These are phyloP conservation scores for Venusia cambrica DNA, from an alignment of 2,888 invertebrate genomes.

Conservation along the genomic window DNA sequence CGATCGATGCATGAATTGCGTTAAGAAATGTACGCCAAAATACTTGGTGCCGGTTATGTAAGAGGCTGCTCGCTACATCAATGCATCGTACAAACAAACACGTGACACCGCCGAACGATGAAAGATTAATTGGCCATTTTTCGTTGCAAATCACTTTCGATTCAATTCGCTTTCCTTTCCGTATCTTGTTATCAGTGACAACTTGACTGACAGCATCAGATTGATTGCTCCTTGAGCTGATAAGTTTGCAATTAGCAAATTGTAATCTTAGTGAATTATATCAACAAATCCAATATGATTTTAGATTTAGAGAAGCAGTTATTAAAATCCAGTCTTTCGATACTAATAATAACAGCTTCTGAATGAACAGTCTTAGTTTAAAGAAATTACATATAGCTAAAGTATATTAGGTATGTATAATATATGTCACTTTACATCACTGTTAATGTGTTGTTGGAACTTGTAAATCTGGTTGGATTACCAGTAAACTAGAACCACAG, in stretches of 20 bases:
- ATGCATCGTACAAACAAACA: constrained; percentile 19
- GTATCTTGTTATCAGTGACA: constrained; percentile 36
- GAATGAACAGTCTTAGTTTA: too few relatives aligned
- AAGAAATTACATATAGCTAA: too few relatives aligned
- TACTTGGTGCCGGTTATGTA: constrained; percentile 22
- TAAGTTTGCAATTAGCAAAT: constrained; percentile 22
- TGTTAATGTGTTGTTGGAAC: constrained; percentile 11
- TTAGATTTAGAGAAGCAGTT: not conserved
- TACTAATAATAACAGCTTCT: too few relatives aligned
- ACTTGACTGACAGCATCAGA: constrained; percentile 33
- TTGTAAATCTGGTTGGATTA: constrained; percentile 18
- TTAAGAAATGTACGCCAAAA: constrained; percentile 23
- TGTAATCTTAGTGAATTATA: constrained; percentile 8
- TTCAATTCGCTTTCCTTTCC: constrained; percentile 41
- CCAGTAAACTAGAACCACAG: constrained; percentile 23
- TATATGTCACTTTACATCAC: too few relatives aligned
- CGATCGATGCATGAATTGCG: constrained; percentile 24
- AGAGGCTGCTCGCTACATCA: constrained; percentile 16
- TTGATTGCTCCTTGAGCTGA: constrained; percentile 39
- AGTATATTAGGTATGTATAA: too few relatives aligned
- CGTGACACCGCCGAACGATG: constrained; percentile 29
- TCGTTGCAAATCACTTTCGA: too few relatives aligned
- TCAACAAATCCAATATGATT: constrained; percentile 3
- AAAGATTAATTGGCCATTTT: constrained; percentile 41
- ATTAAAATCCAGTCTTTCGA: constrained; percentile 4